Evolutionary conservation across 2,888 invertebrate genomes (phyloP), one percentile per base, ranked within the genome.

Genomic region (Hololepta plana): DNA sequence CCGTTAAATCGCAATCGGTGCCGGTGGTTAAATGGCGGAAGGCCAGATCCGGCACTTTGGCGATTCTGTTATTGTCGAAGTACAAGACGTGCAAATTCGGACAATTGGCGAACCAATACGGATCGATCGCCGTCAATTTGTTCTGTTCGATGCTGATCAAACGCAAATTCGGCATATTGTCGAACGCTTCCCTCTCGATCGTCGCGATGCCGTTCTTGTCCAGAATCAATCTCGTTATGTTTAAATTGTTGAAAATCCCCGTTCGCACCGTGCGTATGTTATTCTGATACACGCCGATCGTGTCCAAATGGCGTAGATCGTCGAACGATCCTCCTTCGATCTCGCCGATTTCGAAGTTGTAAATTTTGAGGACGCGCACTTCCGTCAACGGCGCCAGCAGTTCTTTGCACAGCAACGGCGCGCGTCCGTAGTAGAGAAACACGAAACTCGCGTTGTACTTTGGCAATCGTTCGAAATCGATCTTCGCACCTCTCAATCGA

Each of bases 1-100:
- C n/a, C n/a, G n/a, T n/a, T n/a, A n/a, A n/a, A n/a, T n/a, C n/a
- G n/a, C n/a, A n/a, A n/a, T n/a, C n/a, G n/a, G n/a, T n/a, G n/a
- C n/a, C n/a, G n/a, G n/a, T n/a, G n/a, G n/a, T n/a, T n/a, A n/a
- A n/a, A n/a, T n/a, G n/a, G n/a, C n/a, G n/a, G n/a, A 36, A 32
- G 2, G 32, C 26, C 15, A 28, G 17, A 9, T 29, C 15, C 9
- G 28, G 28, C 8, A 36, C 13, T 8, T 29, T 27, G 7, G 24
- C 20, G 9, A 36, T 32, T 7, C 24, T 12, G 20, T 36, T 36
- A 15, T 31, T 21, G 29, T 29, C 17, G 28, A 37, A 10, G 7
- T 34, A 21, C 15, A 43, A 12, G 26, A 38, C 20, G 26, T 26
- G 15, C 6, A 36, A 16, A 20, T 33, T 33, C 9, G 32, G 33